Evolutionary conservation across 2,888 invertebrate species (phyloP), one percentile per base, ranked within the genome.

Genomic region (Unio delphinus): DNA sequence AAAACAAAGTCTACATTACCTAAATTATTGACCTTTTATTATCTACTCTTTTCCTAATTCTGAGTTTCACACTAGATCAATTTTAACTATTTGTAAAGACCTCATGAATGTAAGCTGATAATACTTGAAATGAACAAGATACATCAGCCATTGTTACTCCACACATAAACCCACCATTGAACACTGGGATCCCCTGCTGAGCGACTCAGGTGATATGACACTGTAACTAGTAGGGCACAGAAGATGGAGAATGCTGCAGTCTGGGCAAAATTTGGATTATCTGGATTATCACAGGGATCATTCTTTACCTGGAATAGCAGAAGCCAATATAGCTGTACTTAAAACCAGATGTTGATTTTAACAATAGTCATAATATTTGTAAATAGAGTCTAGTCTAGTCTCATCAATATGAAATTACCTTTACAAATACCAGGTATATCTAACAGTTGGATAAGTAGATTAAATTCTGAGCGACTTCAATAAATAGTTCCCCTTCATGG

Each of bases 241-340:
- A 97, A 98, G 81, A 98, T 95, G 0, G 98, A 98, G 89, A 98
- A 98, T 3, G 97, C 91, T 67, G 97, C 94, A 86, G 97, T 96
- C 87, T 97, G 97, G 0, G 96, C 95, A 73, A 94, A 86, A 15
- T 45, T 15, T 45, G 45, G 45, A 34, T 34, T 34, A 93, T 89
- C 95, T 94, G 80, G 69, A 68, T 79, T 79, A 45, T 72, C 67
- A 72, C 76, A 78, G 3, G 73, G 73, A 20, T 75, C 59, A 3
- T 67, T 74, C 28, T 77, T 72, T 67, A 64, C 70, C 78, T 78
- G 72, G 54, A 73, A 71, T 23, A 55, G 57, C n/a, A 15, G 26
- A 54, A 56, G 66, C 45, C 45, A 45, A 15, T 45, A 45, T 3
- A 45, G 45, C 15, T 45, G 45, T 15, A 45, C 45, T 45, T 45